These are phyloP conservation scores for Cinara cedri DNA, from an alignment of 2,888 invertebrate species.

Conservation along the genomic window DNA sequence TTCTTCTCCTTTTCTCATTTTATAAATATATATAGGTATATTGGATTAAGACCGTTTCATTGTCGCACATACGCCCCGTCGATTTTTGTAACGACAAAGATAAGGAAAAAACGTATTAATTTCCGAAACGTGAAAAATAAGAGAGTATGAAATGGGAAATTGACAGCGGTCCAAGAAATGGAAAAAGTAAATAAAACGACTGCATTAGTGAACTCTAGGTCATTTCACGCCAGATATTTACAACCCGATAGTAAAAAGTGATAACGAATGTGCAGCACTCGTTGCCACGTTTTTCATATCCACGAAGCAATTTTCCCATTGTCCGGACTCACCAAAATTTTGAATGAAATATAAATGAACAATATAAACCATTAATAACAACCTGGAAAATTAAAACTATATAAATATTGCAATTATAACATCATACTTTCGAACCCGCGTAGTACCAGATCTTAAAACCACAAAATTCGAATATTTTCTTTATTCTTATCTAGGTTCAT, in stretches of 20 bases:
- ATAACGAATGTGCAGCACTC: conserved; percentile 6
- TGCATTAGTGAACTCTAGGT: conserved; percentile 38
- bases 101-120: conserved; percentile 52
- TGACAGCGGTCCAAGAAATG: conserved; percentile 53
- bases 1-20: background rate
- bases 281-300: background rate
- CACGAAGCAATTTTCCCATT: too few species aligned
- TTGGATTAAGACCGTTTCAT: conserved; percentile 54
- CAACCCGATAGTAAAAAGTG: conserved; percentile 22
- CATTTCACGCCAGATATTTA: conserved; percentile 24
- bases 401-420: too few species aligned
- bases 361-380: too few species aligned
- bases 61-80: conserved; percentile 55
- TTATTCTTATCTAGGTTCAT: too few species aligned
- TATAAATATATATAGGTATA: background rate
- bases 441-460: too few species aligned
- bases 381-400: too few species aligned
- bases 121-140: conserved; percentile 52
- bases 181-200: conserved; percentile 52
- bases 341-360: too few species aligned
- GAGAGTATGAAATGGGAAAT: conserved; percentile 40
- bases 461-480: too few species aligned
- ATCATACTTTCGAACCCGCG: too few species aligned
- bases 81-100: conserved; percentile 53
- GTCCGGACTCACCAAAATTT: too few species aligned